Conservation (phyloP, 1,140 invertebrate species). For the Sycophaga agraensis region DNA sequence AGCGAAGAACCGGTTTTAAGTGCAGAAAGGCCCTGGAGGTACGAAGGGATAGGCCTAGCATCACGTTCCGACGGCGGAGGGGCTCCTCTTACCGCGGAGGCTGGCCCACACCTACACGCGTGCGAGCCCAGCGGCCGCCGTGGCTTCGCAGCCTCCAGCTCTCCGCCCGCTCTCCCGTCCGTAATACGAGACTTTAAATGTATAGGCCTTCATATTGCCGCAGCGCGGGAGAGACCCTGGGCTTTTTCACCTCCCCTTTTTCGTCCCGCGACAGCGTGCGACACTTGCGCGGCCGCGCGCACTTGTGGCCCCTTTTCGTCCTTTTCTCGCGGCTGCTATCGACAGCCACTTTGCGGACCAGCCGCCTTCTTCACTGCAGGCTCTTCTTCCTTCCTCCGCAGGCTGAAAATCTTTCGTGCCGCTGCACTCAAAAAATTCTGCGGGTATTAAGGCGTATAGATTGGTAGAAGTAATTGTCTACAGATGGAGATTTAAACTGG, state of each 20-base stretch:
- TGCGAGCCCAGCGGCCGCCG: background rate
- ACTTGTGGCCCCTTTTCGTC: background rate
- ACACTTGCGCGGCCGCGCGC: background rate
- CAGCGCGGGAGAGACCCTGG: background rate
- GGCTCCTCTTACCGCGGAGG: too few species aligned
- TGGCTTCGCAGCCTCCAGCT: background rate
- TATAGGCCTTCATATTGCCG: conserved; percentile 4
- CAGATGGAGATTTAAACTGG: too few species aligned
- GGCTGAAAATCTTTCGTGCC: too few species aligned
- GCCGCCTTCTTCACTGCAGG: background rate
- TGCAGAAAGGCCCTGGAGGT: conserved; percentile 27
- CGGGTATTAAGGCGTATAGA: too few species aligned
- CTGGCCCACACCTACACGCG: background rate
- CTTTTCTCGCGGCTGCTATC: background rate
- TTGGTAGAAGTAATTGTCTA: too few species aligned
- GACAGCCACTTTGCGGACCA: too few species aligned
- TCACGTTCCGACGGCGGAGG: background rate
- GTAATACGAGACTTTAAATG: conserved; percentile 22
- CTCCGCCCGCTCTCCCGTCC: background rate
- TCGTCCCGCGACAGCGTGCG: too few species aligned
- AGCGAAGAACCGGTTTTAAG: conserved; percentile 37
- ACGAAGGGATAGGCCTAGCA: background rate
- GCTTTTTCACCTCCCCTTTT: background rate
- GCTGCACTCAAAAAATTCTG: too few species aligned
- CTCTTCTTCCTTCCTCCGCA: too few species aligned